Evolutionary conservation across 2,888 invertebrate species (phyloP).

Genomic region (Chalcis sispes): DNA sequence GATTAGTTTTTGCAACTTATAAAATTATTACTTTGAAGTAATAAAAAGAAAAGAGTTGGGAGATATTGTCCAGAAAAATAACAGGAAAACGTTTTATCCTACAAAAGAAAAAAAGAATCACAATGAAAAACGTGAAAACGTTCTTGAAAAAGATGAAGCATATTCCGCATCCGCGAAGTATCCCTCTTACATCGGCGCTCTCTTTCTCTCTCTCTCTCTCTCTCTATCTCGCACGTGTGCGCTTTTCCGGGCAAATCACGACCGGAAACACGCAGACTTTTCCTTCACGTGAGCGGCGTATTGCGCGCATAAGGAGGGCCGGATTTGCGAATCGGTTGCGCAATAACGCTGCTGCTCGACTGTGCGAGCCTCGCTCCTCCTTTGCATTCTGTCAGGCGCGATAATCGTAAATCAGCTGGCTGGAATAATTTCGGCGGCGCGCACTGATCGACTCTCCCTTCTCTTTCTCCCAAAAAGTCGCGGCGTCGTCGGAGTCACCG

Average conservation of each 20-base stretch:
- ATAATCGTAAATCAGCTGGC: slow-evolving; percentile 62
- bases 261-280: slow-evolving; percentile 18
- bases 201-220: too few relatives aligned
- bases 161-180: too few relatives aligned
- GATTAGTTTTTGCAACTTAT: too few relatives aligned
- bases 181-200: too few relatives aligned
- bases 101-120: too few relatives aligned
- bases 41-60: too few relatives aligned
- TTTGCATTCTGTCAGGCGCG: slow-evolving; percentile 59
- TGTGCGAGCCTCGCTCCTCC: slow-evolving; percentile 9
- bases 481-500: slow-evolving; percentile 46
- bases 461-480: background rate
- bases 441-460: background rate
- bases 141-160: slow-evolving; percentile 30
- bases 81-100: too few relatives aligned
- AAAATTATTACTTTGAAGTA: too few relatives aligned
- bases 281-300: background rate
- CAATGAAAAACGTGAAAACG: background rate
- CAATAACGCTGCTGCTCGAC: slow-evolving; percentile 56
- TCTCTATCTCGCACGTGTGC: too few relatives aligned
- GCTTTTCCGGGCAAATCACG: background rate
- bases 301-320: background rate
- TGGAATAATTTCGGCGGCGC: slow-evolving; percentile 59
- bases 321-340: slow-evolving; percentile 26
- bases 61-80: too few relatives aligned